Evolutionary conservation across 2,113 vertebrate genomes (phyloP).

Genomic region (Psittacus erithacus): DNA sequence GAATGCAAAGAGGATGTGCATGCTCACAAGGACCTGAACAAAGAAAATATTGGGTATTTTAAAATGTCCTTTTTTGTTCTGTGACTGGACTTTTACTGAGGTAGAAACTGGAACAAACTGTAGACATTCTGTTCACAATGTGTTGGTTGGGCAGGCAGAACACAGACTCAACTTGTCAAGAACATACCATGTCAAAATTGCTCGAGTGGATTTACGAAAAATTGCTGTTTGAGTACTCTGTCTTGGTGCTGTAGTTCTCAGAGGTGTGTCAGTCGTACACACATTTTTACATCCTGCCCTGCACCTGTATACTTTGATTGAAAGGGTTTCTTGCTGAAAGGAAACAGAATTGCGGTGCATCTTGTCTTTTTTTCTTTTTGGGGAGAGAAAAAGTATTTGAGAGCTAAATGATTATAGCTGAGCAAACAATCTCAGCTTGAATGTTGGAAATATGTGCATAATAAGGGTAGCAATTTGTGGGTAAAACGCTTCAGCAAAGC

Average conservation of each 20-base stretch:
- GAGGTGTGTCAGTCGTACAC: background rate
- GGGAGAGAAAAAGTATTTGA: background rate
- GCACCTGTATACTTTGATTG: background rate
- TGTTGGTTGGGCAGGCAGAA: background rate
- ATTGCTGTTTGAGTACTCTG: background rate
- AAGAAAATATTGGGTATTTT: background rate
- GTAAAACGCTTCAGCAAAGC: background rate
- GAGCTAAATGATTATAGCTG: background rate
- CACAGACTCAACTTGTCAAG: background rate
- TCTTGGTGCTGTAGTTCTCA: background rate
- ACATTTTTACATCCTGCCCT: background rate
- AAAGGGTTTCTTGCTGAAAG: background rate
- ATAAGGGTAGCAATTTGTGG: background rate
- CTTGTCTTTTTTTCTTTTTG: background rate
- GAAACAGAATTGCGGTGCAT: background rate
- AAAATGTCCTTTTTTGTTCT: background rate
- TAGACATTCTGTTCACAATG: background rate
- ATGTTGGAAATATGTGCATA: background rate
- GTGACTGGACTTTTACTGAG: background rate
- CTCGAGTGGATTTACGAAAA: background rate
- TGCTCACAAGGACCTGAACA: background rate
- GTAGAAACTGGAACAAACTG: background rate
- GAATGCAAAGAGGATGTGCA: background rate
- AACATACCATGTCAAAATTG: background rate
- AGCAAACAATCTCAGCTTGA: background rate